Conservation (phyloP, 2,797 vertebrate species). For the Cephalopachus bancanus region DNA sequence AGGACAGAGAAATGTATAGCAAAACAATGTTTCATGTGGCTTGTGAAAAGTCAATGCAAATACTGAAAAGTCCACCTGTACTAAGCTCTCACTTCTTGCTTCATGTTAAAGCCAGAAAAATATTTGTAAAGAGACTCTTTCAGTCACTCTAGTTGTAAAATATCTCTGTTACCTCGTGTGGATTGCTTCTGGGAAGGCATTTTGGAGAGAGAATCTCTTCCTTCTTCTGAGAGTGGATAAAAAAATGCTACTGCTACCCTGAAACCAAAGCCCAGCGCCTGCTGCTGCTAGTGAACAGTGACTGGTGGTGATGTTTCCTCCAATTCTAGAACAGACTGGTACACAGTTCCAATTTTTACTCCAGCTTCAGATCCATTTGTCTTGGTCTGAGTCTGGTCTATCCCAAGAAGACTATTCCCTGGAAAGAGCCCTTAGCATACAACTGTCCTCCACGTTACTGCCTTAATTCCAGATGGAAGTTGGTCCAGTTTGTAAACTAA, state of each 20-base stretch:
- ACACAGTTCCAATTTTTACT: neutral
- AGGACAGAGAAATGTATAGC: neutral
- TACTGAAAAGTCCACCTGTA: neutral
- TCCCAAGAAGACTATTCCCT: slow-evolving; percentile 7
- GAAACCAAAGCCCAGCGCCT: neutral
- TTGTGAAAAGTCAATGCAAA: neutral
- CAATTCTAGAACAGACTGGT: neutral
- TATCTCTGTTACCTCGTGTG: neutral
- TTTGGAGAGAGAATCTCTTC: neutral
- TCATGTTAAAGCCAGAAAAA: neutral
- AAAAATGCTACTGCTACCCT: neutral
- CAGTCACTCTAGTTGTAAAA: neutral
- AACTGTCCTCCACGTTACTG: neutral
- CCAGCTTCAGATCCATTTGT: neutral
- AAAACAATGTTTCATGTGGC: neutral
- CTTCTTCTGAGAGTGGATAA: neutral
- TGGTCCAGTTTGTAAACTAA: neutral
- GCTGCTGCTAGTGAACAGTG: neutral
- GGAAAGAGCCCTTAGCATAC: neutral
- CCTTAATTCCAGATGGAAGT: neutral
- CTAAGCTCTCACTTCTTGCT: neutral
- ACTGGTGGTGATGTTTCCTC: neutral
- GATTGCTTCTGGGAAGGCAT: neutral
- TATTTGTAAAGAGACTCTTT: neutral
- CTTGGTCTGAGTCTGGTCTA: neutral